Evolutionary conservation across 1,140 invertebrate species (phyloP).

Genomic region (Leucophenga varia): DNA sequence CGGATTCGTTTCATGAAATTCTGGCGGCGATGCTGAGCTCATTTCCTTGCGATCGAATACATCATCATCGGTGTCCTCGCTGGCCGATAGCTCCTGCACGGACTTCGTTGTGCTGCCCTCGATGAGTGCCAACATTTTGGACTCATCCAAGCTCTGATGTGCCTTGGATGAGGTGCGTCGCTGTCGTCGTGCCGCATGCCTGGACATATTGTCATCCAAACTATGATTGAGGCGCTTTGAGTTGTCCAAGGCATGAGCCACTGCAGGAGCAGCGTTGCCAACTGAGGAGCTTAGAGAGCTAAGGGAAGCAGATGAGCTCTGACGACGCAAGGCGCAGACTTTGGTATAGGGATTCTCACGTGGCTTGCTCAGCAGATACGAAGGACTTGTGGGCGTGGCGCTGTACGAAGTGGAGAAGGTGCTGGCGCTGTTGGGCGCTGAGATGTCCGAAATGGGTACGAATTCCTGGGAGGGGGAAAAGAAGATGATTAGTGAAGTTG

Average conservation of each 20-base stretch:
- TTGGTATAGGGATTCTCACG: conserved; percentile 82
- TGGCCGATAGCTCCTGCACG: conserved; percentile 7
- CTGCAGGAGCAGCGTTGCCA: conserved; percentile 11
- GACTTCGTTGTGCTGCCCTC: conserved; percentile 18
- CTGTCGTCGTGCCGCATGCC: conserved; percentile 40
- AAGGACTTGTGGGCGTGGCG: conserved; percentile 65
- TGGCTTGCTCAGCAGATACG: conserved; percentile 67
- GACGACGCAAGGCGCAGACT: conserved; percentile 78
- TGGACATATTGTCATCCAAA: conserved; percentile 66
- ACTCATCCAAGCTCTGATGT: conserved; percentile 67
- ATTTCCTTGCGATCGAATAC: conserved; percentile 37
- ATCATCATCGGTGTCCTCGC: conserved; percentile 39
- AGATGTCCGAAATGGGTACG: conserved; percentile 30
- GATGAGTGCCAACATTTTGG: conserved; percentile 49
- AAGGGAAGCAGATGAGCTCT: conserved; percentile 75
- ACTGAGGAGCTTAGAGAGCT: conserved; percentile 45
- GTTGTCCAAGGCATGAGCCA: conserved; percentile 28
- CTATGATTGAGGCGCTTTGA: conserved; percentile 67
- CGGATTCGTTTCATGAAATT: conserved; percentile 50
- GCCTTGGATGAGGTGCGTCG: conserved; percentile 35
- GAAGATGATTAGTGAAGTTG: too few relatives aligned
- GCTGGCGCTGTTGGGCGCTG: conserved; percentile 45
- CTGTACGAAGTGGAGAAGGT: conserved; percentile 40
- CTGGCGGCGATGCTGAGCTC: conserved; percentile 19
- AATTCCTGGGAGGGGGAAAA: too few relatives aligned